phyloP scores from a whole-genome alignment of 2,888 invertebrate genomes.

The Epiperipatus broadwayi region DNA sequence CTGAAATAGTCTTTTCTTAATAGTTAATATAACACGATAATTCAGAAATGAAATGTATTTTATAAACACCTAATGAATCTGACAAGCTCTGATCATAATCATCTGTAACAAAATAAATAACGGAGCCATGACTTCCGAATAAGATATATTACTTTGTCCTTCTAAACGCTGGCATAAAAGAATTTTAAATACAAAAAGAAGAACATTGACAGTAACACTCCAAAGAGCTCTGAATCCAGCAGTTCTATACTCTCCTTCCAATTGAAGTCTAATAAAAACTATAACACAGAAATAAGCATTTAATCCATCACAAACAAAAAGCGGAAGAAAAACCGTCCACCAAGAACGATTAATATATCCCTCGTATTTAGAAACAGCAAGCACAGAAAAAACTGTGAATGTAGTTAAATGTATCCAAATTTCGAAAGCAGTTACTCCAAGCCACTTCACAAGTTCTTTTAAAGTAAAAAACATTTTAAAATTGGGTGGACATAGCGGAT shows the following conservation, averaged over 20 bases:
- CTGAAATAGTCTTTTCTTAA: too few relatives aligned
- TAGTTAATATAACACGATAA: too few relatives aligned
- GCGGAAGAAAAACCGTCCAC: slow-evolving; percentile 74
- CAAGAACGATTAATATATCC: slow-evolving; percentile 43
- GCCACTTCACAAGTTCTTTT: slow-evolving; percentile 74
- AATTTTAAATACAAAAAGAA: slow-evolving; percentile 76
- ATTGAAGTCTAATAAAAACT: slow-evolving; percentile 74
- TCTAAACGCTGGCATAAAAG: slow-evolving; percentile 67
- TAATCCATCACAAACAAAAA: slow-evolving; percentile 76
- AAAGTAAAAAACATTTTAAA: slow-evolving; percentile 71
- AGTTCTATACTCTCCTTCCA: slow-evolving; percentile 45
- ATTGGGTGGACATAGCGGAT: background rate
- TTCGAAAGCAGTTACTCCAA: slow-evolving; percentile 84
- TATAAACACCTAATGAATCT: slow-evolving; percentile 56
- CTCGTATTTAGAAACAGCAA: slow-evolving; percentile 54
- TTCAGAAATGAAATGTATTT: too few relatives aligned
- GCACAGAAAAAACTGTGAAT: slow-evolving; percentile 58
- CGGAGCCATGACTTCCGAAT: slow-evolving; percentile 78
- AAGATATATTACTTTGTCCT: slow-evolving; percentile 59
- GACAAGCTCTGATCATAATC: slow-evolving; percentile 78
- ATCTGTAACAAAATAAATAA: slow-evolving; percentile 71
- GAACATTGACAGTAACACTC: slow-evolving; percentile 59
- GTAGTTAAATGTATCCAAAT: slow-evolving; percentile 73
- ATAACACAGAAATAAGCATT: slow-evolving; percentile 88
- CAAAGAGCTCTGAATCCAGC: slow-evolving; percentile 58